Conservation (phyloP, 1,140 invertebrate species). For the Drosophila simulans region DNA sequence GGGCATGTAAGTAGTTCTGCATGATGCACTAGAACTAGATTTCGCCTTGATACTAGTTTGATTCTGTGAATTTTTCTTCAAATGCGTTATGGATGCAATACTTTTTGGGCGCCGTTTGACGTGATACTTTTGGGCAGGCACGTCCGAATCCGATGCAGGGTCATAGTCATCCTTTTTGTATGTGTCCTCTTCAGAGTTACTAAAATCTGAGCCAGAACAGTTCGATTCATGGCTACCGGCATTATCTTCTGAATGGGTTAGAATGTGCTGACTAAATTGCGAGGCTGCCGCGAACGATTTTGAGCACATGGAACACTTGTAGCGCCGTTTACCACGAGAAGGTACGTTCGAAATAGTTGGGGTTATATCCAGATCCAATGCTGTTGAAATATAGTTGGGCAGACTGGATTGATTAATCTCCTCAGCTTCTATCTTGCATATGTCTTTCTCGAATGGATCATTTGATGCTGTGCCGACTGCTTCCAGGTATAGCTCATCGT, state of each 20-base stretch:
- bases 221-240: not conserved
- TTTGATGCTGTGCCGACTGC: not conserved
- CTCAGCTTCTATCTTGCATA: not conserved
- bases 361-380: not conserved
- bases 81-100: not conserved
- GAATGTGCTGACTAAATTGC: not conserved
- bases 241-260: not conserved
- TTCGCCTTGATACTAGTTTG: not conserved
- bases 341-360: not conserved
- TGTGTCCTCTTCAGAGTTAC: no score
- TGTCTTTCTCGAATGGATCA: not conserved
- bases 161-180: not conserved
- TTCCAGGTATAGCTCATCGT: not conserved
- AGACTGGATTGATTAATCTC: not conserved
- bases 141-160: not conserved
- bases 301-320: slow-evolving; percentile 2
- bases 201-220: not conserved
- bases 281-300: not conserved
- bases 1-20: not conserved
- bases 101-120: not conserved
- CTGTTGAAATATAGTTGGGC: not conserved
- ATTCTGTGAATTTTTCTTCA: not conserved
- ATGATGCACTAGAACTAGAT: not conserved
- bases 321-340: not conserved
- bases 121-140: not conserved